These are phyloP conservation scores for Luperina nickerlii DNA, from an alignment of 2,888 invertebrate species.

Conservation along the genomic window DNA sequence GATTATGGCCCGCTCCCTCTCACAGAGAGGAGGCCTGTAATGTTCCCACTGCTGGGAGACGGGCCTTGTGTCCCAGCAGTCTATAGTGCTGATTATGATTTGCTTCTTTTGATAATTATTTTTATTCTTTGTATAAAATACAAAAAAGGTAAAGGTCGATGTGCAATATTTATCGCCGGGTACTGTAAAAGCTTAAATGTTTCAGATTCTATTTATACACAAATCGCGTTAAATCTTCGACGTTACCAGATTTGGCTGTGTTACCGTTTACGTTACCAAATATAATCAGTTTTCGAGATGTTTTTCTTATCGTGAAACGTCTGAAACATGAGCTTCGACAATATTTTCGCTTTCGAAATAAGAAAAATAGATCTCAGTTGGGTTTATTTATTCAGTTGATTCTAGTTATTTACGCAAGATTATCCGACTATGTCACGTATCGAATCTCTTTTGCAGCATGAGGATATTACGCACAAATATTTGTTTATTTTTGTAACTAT, in stretches of 20 bases:
- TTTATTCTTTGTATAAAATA: too few species aligned
- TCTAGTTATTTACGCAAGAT: constrained; percentile 44
- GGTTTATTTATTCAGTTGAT: constrained; percentile 51
- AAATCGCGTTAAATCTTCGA: constrained; percentile 1
- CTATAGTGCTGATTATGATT: background rate
- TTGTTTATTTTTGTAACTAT: constrained; percentile 10
- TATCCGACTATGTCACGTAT: constrained; percentile 30
- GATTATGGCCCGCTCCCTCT: background rate
- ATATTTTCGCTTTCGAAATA: constrained; percentile 49
- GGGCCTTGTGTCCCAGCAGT: background rate
- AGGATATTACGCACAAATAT: background rate
- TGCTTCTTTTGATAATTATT: too few species aligned
- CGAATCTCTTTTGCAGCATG: constrained; percentile 6
- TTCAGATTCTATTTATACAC: background rate
- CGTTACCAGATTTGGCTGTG: constrained; percentile 28
- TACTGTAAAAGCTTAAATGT: background rate
- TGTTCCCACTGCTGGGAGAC: too few species aligned
- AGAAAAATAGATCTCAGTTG: constrained; percentile 44
- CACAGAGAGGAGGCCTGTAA: background rate
- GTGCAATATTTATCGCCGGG: too few species aligned
- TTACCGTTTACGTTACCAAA: too few species aligned
- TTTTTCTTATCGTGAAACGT: constrained; percentile 47
- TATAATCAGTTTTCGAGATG: constrained; percentile 47
- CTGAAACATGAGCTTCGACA: constrained; percentile 53
- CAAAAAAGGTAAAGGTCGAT: too few species aligned